A percentile compares a stretch with the other conserved stretches of the same genome.
Conservation (phyloP, 2,797 vertebrate genomes). For the Ctenochaetus hawaiiensis region DNA sequence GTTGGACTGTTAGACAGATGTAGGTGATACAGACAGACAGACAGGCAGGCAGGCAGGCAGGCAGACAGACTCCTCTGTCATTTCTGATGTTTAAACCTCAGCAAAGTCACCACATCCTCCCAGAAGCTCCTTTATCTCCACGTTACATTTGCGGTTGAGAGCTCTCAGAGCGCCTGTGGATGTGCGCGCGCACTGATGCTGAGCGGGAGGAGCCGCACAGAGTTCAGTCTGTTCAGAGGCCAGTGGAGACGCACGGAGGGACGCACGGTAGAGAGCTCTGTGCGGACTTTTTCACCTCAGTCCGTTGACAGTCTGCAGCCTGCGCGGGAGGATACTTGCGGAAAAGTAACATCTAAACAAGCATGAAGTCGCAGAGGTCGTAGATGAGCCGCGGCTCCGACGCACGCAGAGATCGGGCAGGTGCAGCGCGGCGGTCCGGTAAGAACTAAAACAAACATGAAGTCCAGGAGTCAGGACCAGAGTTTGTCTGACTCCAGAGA, state of each 20-base stretch:
- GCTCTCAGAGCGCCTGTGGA: slow-evolving; percentile 12
- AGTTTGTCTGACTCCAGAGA: slow-evolving; percentile 83
- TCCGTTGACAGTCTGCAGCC: background rate
- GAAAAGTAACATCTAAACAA: slow-evolving; percentile 21
- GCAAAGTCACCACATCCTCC: background rate
- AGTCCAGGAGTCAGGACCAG: slow-evolving; percentile 80
- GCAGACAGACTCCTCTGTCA: background rate
- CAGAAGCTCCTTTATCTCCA: too few species aligned
- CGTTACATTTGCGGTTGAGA: background rate
- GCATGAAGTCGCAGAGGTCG: slow-evolving; percentile 15
- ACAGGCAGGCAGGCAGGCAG: slow-evolving; percentile 10
- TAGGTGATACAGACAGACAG: background rate
- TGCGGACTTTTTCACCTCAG: background rate
- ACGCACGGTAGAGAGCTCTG: background rate
- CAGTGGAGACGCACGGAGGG: background rate
- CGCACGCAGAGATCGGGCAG: slow-evolving; percentile 24
- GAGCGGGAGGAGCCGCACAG: slow-evolving; percentile 10
- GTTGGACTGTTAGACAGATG: background rate
- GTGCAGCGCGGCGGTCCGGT: slow-evolving; percentile 20
- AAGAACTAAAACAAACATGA: slow-evolving; percentile 66
- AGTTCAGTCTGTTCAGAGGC: background rate
- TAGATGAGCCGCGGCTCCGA: slow-evolving; percentile 29
- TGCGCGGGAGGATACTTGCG: background rate
- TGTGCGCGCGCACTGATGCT: slow-evolving; percentile 14
- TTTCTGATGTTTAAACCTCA: slow-evolving; percentile 11